Percentiles rank a stretch among this genome's conserved stretches.
phyloP scores from a whole-genome alignment of 2,888 invertebrate genomes.

The Zaprionus obscuricornis region DNA sequence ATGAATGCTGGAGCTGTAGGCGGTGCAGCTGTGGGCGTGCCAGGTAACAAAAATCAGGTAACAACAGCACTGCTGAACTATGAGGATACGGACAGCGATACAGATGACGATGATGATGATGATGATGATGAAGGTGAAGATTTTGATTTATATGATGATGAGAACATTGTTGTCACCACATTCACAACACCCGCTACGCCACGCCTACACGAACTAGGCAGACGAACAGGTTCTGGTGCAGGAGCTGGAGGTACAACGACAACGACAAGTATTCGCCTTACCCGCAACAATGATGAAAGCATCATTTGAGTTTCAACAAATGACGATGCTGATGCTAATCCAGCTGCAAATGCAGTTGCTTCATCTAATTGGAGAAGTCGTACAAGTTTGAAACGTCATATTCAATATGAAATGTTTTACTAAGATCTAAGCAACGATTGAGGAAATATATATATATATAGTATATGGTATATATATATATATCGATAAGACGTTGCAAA shows the following conservation, averaged over 20 bases:
- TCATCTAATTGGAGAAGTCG: conserved; percentile 14
- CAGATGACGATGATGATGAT: conserved; percentile 80
- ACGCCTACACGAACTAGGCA: conserved; percentile 38
- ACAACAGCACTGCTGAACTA: conserved; percentile 85
- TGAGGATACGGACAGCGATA: conserved; percentile 83
- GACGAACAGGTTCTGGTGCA: conserved; percentile 28
- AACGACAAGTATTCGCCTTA: conserved; percentile 75
- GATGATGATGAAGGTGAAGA: conserved; percentile 82
- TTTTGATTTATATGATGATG: conserved; percentile 83
- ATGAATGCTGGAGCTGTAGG: conserved; percentile 81
- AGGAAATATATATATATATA: conserved; percentile 21
- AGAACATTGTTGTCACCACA: conserved; percentile 83
- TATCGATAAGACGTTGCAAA: conserved; percentile 30
- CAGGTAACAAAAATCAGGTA: conserved; percentile 84
- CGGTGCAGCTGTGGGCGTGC: conserved; percentile 48
- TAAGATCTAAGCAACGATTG: conserved; percentile 51
- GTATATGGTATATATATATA: no score
- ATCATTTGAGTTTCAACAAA: conserved; percentile 81
- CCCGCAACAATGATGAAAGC: conserved; percentile 82
- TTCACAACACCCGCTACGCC: conserved; percentile 64
- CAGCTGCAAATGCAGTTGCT: conserved; percentile 28
- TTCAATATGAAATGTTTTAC: conserved; percentile 78
- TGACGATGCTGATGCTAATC: conserved; percentile 28
- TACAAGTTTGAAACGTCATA: conserved; percentile 28
- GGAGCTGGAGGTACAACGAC: conserved; percentile 52